phyloP scores from a whole-genome alignment of 2,888 invertebrate species.

The Neria commutata region DNA sequence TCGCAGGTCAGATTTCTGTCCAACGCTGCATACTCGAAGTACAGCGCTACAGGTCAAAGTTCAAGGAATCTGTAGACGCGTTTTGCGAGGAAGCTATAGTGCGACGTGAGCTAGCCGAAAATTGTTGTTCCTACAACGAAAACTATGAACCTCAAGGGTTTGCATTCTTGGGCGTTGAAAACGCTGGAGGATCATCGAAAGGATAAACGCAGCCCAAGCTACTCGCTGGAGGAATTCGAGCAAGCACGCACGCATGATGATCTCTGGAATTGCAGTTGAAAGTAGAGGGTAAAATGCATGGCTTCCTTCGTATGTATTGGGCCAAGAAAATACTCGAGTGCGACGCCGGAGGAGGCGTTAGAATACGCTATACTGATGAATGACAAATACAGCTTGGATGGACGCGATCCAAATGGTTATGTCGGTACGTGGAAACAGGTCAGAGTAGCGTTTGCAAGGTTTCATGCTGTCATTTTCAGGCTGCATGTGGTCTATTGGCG shows the following conservation, averaged over 20 bases:
- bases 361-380: constrained; percentile 81
- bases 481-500: constrained; percentile 95
- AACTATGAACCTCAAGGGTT: constrained; percentile 84
- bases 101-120: constrained; percentile 84
- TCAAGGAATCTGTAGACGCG: constrained; percentile 74
- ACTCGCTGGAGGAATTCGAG: constrained; percentile 74
- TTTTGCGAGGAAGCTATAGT: constrained; percentile 89
- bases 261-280: constrained; percentile 87
- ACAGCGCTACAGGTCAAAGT: constrained; percentile 67
- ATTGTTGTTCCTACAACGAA: constrained; percentile 87
- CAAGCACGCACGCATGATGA: constrained; percentile 81
- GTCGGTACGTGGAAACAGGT: constrained; percentile 71
- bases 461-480: too few relatives aligned
- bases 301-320: constrained; percentile 94
- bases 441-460: not conserved
- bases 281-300: constrained; percentile 89
- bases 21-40: constrained; percentile 81
- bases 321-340: constrained; percentile 93
- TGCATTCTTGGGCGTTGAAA: constrained; percentile 79
- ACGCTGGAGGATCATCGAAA: constrained; percentile 78
- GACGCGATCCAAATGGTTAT: constrained; percentile 88
- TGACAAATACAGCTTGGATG: constrained; percentile 87
- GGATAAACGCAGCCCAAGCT: constrained; percentile 79
- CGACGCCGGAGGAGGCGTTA: constrained; percentile 79
- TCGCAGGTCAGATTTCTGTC: constrained; percentile 81